Evolutionary conservation across 2,113 vertebrate genomes (phyloP).

Genomic region (Chrysochloris asiatica): DNA sequence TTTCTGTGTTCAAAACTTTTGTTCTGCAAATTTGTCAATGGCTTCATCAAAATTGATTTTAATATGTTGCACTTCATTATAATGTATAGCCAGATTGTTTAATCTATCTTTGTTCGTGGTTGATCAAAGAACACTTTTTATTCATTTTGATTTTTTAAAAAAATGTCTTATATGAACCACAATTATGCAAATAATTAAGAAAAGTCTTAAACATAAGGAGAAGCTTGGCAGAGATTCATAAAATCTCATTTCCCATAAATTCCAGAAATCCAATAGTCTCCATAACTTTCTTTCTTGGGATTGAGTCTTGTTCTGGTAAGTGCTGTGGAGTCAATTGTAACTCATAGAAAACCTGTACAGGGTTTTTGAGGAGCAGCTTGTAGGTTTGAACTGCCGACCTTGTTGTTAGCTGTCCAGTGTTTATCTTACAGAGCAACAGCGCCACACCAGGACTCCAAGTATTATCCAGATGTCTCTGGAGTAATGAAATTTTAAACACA

Average conservation of each 20-base stretch:
- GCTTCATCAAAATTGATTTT: conserved; percentile 36
- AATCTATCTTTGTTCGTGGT: neutral
- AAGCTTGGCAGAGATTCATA: conserved; percentile 20
- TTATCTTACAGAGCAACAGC: too few relatives aligned
- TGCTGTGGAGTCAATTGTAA: too few relatives aligned
- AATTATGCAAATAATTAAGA: neutral
- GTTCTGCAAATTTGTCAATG: conserved; percentile 15
- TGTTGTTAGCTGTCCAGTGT: too few relatives aligned
- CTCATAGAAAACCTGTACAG: too few relatives aligned
- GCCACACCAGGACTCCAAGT: too few relatives aligned
- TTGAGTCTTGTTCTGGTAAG: neutral
- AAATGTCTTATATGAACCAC: conserved; percentile 6
- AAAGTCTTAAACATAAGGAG: neutral
- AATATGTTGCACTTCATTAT: neutral
- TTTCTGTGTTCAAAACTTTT: neutral
- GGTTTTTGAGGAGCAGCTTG: too few relatives aligned
- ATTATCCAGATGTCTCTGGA: neutral
- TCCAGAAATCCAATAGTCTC: neutral
- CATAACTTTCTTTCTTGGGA: neutral
- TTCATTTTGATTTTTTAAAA: conserved; percentile 52
- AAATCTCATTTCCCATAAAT: conserved; percentile 32
- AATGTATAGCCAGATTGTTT: neutral
- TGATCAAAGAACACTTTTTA: neutral
- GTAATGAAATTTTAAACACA: conserved; percentile 3
- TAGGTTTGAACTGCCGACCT: too few relatives aligned